These are phyloP conservation scores for Notocelia uddmanniana DNA, from an alignment of 2,888 invertebrate genomes.

Conservation along the genomic window DNA sequence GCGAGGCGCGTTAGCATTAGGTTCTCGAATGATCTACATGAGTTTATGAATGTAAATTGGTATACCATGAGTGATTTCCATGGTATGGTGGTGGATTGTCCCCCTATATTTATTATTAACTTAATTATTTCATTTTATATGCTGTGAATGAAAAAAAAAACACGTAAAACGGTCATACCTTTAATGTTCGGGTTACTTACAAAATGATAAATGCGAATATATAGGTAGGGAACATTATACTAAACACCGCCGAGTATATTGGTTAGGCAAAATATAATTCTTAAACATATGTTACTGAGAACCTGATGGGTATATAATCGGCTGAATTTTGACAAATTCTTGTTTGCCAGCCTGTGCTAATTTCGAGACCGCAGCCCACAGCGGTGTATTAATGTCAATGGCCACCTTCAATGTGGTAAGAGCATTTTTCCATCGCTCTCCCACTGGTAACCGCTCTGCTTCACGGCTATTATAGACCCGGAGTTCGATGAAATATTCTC, in stretches of 20 bases:
- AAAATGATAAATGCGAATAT: conserved; percentile 2
- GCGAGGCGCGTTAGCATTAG: too few relatives aligned
- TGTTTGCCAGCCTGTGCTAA: too few relatives aligned
- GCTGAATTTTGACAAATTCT: neutral
- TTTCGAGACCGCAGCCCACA: neutral
- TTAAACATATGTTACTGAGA: neutral
- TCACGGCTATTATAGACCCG: neutral
- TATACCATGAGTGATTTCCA: too few relatives aligned
- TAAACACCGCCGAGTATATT: neutral
- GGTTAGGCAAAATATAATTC: neutral
- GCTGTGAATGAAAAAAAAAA: conserved; percentile 1
- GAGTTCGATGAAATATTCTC: neutral
- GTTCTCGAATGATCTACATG: too few relatives aligned
- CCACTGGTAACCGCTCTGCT: neutral
- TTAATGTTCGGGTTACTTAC: neutral
- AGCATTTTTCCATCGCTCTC: conserved; percentile 3
- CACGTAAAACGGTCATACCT: neutral
- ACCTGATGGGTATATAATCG: conserved; percentile 1
- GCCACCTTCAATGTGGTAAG: neutral
- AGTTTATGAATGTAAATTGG: too few relatives aligned
- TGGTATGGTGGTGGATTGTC: too few relatives aligned
- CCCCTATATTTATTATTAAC: too few relatives aligned
- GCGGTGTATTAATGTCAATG: neutral
- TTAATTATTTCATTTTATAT: conserved; percentile 1
- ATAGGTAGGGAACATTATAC: neutral